These are phyloP conservation scores for Venustaconcha ellipsiformis DNA, from an alignment of 1,140 invertebrate genomes.

Conservation along the genomic window DNA sequence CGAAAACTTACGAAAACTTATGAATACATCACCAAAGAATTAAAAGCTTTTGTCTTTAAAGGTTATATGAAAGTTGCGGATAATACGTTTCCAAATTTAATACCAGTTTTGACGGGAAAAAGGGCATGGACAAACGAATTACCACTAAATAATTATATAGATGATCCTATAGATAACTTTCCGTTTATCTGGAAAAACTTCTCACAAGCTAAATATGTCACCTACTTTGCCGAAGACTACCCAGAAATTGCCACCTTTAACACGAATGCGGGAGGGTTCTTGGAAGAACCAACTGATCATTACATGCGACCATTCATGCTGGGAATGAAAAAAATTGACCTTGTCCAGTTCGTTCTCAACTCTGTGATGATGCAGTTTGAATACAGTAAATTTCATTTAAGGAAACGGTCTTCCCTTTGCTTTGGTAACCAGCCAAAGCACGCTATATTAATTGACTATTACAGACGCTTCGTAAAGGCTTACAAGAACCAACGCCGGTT, in stretches of 20 bases:
- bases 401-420: constrained; percentile 27
- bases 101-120: constrained; percentile 46
- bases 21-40: constrained; percentile 69
- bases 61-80: constrained; percentile 62
- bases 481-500: constrained; percentile 30
- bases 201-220: constrained; percentile 66
- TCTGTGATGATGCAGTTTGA: constrained; percentile 18
- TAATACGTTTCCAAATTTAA: constrained; percentile 59
- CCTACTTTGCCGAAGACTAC: constrained; percentile 71
- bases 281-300: constrained; percentile 67
- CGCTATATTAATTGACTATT: constrained; percentile 30
- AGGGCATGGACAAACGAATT: constrained; percentile 17
- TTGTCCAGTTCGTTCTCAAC: constrained; percentile 30
- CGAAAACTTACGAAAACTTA: constrained; percentile 83
- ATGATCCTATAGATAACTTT: constrained; percentile 15
- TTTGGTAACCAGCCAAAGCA: constrained; percentile 34
- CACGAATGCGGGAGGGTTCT: constrained; percentile 68
- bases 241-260: constrained; percentile 70
- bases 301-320: constrained; percentile 68
- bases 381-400: constrained; percentile 21
- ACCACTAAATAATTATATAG: constrained; percentile 10
- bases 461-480: constrained; percentile 26
- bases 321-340: constrained; percentile 54
- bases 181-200: constrained; percentile 70
- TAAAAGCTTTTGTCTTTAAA: constrained; percentile 55